Conservation (phyloP, 2,113 vertebrate species). For the Peromyscus polionotus region DNA sequence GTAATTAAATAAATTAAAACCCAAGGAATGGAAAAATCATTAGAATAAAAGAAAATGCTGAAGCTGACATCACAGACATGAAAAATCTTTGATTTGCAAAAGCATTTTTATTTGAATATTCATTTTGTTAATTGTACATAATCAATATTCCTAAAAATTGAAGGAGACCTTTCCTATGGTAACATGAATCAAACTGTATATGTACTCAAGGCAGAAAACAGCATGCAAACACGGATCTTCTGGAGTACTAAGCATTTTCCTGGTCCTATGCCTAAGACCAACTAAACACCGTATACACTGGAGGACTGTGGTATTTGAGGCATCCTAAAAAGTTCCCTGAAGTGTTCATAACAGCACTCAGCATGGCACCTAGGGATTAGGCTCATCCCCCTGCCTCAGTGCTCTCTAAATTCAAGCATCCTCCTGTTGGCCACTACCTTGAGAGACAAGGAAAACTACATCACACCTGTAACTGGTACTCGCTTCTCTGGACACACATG, state of each 20-base stretch:
- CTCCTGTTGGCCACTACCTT: not conserved
- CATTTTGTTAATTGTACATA: slow-evolving; percentile 40
- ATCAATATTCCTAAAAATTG: slow-evolving; percentile 42
- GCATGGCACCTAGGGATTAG: not conserved
- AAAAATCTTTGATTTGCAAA: slow-evolving; percentile 33
- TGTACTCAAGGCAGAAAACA: not conserved
- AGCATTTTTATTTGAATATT: slow-evolving; percentile 41
- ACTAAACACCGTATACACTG: not conserved
- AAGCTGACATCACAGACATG: slow-evolving; percentile 34
- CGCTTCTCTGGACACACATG: not conserved
- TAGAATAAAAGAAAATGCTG: slow-evolving; percentile 40
- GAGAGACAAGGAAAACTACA: not conserved
- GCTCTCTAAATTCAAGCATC: not conserved
- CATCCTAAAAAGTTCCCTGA: not conserved
- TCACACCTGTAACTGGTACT: not conserved
- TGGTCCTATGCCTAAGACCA: not conserved
- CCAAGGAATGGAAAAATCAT: not conserved
- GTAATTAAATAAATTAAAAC: not conserved
- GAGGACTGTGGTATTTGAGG: not conserved
- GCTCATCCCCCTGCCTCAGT: not conserved
- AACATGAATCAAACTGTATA: not conserved
- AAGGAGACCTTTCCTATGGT: not conserved
- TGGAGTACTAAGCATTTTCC: not conserved
- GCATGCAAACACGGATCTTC: not conserved
- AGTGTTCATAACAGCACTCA: not conserved